Base-by-base conservation (phyloP, 2,888 invertebrate species). In the Aricia artaxerxes region DNA sequence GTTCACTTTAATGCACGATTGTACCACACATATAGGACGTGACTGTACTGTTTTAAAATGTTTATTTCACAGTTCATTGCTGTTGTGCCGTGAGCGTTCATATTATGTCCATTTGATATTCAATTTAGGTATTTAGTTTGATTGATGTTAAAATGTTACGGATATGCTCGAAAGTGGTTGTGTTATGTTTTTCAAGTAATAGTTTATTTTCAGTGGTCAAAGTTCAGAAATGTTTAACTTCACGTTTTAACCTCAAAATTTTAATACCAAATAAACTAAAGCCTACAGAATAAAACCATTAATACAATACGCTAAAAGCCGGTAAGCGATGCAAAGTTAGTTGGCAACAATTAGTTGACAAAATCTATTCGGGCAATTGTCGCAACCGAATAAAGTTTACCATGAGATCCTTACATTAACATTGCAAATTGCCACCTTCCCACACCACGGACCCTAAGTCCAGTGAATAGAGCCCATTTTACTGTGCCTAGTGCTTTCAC, bases 281-380 rank as follows among this genome's bases (percentile, higher is more conserved):
- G 35, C 35, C 35, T 69, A 69, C 35, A 24, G 35, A 69, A 35
- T 73, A n/a, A 44, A n/a, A 73, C 40, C 40, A 73, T 76, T 53
- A 53, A 76, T 76, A 76, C 76, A 53, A 53, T 76, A 49, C 76
- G 49, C 76, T 76, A 79, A 81, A 82, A 79, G 76, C 81, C 81
- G 75, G 81, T 80, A 79, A 81, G 77, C 82, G 81, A 80, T 81
- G 80, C 86, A 86, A 91, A 92, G 88, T 91, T 89, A 88, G 90
- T 89, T 90, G 88, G 86, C 86, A 87, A 91, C 91, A 92, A 92
- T 93, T 92, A 92, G 90, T 90, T 89, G 86, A 86, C 87, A 88
- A 89, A 92, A 91, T 87, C 88, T 89, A 91, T 90, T 91, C 88
- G 87, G 88, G 88, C 91, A 92, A 93, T 92, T 92, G 92, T 92